phyloP scores from a whole-genome alignment of 23 tunicate genomes.

The Pegea sp. region DNA sequence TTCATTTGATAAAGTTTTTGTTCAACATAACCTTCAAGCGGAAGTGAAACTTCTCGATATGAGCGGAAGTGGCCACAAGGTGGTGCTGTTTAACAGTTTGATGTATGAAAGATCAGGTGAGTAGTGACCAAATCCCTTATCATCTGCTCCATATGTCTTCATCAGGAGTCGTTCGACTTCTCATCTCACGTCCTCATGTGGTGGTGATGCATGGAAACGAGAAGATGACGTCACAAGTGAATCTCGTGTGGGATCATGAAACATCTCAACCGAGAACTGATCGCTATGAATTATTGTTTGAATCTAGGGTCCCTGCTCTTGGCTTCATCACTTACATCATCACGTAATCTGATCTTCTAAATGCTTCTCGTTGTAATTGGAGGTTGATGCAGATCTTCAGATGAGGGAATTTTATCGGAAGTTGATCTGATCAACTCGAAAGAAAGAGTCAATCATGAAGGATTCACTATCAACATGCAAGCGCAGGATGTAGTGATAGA shows the following conservation, averaged over 20 bases:
- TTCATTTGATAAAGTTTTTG: conserved; percentile 28
- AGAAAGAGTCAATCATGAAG: not conserved
- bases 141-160: not conserved
- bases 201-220: conserved; percentile 11
- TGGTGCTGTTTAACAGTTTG: conserved; percentile 54
- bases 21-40: conserved; percentile 16
- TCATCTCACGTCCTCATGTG: conserved; percentile 31
- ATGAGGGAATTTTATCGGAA: too few relatives aligned
- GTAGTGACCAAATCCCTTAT: not conserved
- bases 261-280: conserved; percentile 4
- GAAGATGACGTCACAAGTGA: conserved; percentile 38
- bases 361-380: too few relatives aligned
- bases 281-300: conserved; percentile 39
- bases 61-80: not conserved
- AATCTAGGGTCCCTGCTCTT: conserved; percentile 50
- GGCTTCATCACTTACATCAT: conserved; percentile 39
- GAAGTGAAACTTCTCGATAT: not conserved
- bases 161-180: conserved; percentile 27
- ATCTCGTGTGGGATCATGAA: conserved; percentile 34
- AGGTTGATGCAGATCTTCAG: too few relatives aligned
- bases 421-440: not conserved
- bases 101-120: conserved; percentile 58
- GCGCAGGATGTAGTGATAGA: conserved; percentile 7
- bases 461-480: not conserved
- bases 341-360: too few relatives aligned